Conservation (phyloP, 2,113 vertebrate genomes). For the Sander lucioperca region DNA sequence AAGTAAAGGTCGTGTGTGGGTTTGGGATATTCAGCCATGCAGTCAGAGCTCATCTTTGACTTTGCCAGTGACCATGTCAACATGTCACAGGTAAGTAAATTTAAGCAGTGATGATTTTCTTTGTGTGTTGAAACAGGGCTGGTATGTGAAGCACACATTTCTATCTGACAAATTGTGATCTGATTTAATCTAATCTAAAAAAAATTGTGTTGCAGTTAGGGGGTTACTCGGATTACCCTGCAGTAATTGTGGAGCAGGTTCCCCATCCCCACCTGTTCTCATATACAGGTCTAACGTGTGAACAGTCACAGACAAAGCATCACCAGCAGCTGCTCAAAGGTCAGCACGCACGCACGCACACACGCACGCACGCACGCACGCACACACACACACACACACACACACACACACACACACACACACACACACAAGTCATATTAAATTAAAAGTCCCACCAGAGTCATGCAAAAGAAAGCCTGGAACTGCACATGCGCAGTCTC, state of each 20-base stretch:
- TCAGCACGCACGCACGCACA: slow-evolving; percentile 37
- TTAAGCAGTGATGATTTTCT: not conserved
- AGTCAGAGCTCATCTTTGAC: slow-evolving; percentile 95
- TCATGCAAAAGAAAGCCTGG: not conserved
- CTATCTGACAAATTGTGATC: not conserved
- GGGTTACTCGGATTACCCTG: slow-evolving; percentile 89
- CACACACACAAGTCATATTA: not conserved
- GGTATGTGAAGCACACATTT: not conserved
- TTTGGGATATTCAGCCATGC: slow-evolving; percentile 73
- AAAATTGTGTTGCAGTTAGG: slow-evolving; percentile 82
- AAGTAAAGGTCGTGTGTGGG: slow-evolving; percentile 22
- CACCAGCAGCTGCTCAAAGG: slow-evolving; percentile 75
- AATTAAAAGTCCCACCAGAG: not conserved
- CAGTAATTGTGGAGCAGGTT: slow-evolving; percentile 94
- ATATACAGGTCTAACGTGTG: slow-evolving; percentile 89
- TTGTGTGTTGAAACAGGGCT: not conserved
- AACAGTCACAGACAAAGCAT: slow-evolving; percentile 80
- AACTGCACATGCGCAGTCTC: slow-evolving; percentile 60
- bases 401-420: not conserved
- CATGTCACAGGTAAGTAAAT: slow-evolving; percentile 86
- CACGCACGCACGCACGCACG: not conserved
- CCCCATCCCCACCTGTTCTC: slow-evolving; percentile 90
- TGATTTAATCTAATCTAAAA: not conserved
- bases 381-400: slow-evolving; percentile 3
- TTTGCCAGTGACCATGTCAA: slow-evolving; percentile 94